Evolutionary conservation across 1,140 invertebrate species (phyloP).

Genomic region (Leucophenga varia): DNA sequence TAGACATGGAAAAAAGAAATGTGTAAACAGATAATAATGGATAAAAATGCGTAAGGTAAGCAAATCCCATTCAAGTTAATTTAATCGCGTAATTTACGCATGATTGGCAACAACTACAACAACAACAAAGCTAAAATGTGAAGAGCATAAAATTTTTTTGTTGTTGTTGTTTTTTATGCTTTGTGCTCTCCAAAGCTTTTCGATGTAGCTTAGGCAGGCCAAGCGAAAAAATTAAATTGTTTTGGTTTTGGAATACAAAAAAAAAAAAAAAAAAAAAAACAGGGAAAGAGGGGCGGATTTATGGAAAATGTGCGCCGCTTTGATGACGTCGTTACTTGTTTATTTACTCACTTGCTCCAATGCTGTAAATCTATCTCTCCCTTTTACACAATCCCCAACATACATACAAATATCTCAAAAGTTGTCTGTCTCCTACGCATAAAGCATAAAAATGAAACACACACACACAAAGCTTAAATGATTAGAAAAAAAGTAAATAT

Average conservation of each 20-base stretch:
- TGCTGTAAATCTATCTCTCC: not conserved
- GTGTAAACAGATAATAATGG: too few species aligned
- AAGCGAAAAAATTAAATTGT: too few species aligned
- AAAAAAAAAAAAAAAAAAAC: slow-evolving; percentile 26
- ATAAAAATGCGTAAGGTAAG: too few species aligned
- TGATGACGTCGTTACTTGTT: too few species aligned
- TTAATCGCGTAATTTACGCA: slow-evolving; percentile 53
- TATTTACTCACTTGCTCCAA: too few species aligned
- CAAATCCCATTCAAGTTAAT: slow-evolving; percentile 47
- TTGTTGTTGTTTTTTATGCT: too few species aligned
- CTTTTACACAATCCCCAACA: too few species aligned
- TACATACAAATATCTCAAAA: too few species aligned
- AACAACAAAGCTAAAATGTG: slow-evolving; percentile 33
- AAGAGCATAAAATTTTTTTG: slow-evolving; percentile 20
- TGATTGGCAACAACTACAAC: slow-evolving; percentile 47
- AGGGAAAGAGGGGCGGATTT: not conserved
- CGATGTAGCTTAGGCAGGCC: too few species aligned
- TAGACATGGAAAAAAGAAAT: too few species aligned
- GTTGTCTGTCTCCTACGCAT: slow-evolving; percentile 17
- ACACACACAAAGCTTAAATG: slow-evolving; percentile 12
- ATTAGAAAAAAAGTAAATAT: slow-evolving; percentile 19
- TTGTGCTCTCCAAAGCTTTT: slow-evolving; percentile 19
- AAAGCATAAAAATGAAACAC: not conserved
- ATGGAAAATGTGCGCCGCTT: slow-evolving; percentile 3
- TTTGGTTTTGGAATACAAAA: slow-evolving; percentile 12